Base-by-base conservation (phyloP, 2,888 invertebrate species). In the Drosophila borealis region DNA sequence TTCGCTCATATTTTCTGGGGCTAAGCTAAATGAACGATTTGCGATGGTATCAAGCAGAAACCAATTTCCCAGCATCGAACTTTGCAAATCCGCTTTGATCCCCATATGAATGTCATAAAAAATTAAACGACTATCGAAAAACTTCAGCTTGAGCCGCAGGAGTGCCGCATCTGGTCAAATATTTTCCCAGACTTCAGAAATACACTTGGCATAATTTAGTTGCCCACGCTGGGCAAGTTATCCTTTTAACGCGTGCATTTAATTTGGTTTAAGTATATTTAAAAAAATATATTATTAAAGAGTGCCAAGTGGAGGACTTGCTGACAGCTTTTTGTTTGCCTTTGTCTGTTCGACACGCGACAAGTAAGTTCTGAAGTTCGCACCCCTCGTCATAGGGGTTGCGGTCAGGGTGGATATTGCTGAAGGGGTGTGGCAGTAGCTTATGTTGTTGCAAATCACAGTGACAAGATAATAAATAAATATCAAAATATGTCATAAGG, bases 401-500 rank as follows among this genome's bases (percentile, higher is more conserved):
- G 85, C 61, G 85, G 81, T 70, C 44, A 49, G 67, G 71, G 78
- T 80, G 78, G 54, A 46, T 53, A 9, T 45, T 25, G 25, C 11
- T 5, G 14, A 0, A 21, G 57, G 84, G 83, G 79, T 76, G 73
- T 66, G 81, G 71, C 78, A 41, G 60, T 70, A 76, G 88, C 78
- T 86, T 80, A 78, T 80, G 86, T 79, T 73, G 65, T 75, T 68
- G 70, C 73, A 75, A 87, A 86, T 84, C 86, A 70, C 77, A 81
- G 79, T 86, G 91, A 89, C 90, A 90, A 84, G 89, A 90, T 90
- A 90, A 91, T 91, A 91, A 91, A 90, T 91, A 88, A 88, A 90
- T 89, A 90, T 90, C 85, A 90, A 90, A 91, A 91, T 91, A 84
- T 91, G 90, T 91, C 90, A 91, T 88, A 91, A 88, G 80, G 81